Percentiles rank a stretch among this genome's conserved stretches.
phyloP scores from a whole-genome alignment of 2,797 vertebrate genomes.

The Phrynocephalus vlangalii region DNA sequence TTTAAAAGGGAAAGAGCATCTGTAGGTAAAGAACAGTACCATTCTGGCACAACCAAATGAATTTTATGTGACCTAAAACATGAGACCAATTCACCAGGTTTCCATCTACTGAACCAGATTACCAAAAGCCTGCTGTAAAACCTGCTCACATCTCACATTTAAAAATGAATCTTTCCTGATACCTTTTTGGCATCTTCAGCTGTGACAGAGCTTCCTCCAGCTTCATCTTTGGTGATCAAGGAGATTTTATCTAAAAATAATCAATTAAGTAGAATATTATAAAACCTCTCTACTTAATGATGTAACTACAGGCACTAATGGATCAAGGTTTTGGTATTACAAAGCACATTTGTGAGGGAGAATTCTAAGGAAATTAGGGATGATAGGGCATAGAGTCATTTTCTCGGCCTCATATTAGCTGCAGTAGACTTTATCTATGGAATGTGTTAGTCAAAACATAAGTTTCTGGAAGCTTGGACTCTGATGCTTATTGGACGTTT shows the following conservation, averaged over 20 bases:
- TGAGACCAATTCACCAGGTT: background rate
- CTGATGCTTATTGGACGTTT: too few relatives aligned
- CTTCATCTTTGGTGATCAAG: constrained; percentile 91
- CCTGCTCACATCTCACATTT: background rate
- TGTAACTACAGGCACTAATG: constrained; percentile 25
- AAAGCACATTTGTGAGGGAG: background rate
- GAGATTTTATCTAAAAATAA: constrained; percentile 83
- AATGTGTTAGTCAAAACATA: too few relatives aligned
- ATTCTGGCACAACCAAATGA: background rate
- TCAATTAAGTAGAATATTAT: background rate
- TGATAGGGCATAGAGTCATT: too few relatives aligned
- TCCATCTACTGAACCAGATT: background rate
- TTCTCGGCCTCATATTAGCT: too few relatives aligned
- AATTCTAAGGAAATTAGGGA: too few relatives aligned
- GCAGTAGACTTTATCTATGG: too few relatives aligned
- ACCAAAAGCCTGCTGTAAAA: background rate
- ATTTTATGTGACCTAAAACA: background rate
- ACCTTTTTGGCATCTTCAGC: constrained; percentile 90
- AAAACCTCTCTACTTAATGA: constrained; percentile 2
- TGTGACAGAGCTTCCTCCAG: constrained; percentile 85
- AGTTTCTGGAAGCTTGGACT: too few relatives aligned
- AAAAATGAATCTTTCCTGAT: constrained; percentile 22
- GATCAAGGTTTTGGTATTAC: constrained; percentile 15
- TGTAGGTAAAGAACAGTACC: background rate
- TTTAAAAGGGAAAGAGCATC: too few relatives aligned